A percentile compares a stretch with the other conserved stretches of the same genome.
These are phyloP conservation scores for Sciurus niger DNA, from an alignment of 2,113 vertebrate genomes.

Conservation along the genomic window DNA sequence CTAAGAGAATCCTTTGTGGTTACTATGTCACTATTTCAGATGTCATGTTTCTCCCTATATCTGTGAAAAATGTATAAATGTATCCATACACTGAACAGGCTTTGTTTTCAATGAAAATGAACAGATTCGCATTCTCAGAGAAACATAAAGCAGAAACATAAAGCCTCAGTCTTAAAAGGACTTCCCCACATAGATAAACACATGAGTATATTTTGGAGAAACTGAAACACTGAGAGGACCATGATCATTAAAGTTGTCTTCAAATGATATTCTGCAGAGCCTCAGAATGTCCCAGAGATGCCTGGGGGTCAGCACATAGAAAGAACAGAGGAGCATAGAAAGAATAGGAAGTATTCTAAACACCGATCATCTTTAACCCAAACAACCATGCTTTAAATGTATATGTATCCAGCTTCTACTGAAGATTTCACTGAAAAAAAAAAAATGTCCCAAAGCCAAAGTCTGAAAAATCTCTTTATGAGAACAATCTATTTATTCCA, in stretches of 20 bases:
- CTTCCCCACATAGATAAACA: neutral
- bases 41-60: neutral
- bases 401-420: neutral
- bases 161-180: neutral
- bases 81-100: neutral
- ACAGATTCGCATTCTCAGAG: conserved; percentile 38
- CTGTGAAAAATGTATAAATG: neutral
- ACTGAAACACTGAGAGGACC: neutral
- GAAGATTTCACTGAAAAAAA: neutral
- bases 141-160: neutral
- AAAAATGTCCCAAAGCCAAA: neutral
- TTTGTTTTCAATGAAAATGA: conserved; percentile 21
- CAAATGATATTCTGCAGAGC: neutral
- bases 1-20: neutral
- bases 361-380: neutral
- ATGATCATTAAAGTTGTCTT: neutral
- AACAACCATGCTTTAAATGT: neutral
- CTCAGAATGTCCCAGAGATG: neutral
- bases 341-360: neutral
- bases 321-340: neutral
- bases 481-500: neutral
- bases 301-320: neutral
- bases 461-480: neutral
- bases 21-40: neutral
- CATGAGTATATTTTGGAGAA: neutral